These are phyloP conservation scores for Maconellicoccus hirsutus DNA, from an alignment of 1,140 invertebrate species.

Conservation along the genomic window DNA sequence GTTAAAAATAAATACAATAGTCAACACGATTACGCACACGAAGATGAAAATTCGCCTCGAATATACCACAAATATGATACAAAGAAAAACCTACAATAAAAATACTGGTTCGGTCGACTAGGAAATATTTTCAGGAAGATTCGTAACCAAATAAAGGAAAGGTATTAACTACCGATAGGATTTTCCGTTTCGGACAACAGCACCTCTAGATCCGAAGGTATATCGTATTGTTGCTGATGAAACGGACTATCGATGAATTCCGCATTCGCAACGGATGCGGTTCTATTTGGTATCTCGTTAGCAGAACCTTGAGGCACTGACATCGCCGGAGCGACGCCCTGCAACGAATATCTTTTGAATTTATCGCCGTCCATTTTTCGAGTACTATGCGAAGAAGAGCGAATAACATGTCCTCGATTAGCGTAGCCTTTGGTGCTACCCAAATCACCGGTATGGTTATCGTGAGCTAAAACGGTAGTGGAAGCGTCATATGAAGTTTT, in stretches of 20 bases:
- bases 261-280: background rate
- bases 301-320: background rate
- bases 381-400: background rate
- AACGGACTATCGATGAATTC: background rate
- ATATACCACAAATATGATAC: too few species aligned
- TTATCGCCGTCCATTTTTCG: background rate
- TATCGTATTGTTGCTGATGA: constrained; percentile 27
- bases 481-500: background rate
- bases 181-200: constrained; percentile 46
- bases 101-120: too few species aligned
- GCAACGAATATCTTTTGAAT: constrained; percentile 9
- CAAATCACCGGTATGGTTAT: too few species aligned
- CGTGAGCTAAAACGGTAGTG: too few species aligned
- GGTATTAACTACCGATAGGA: background rate
- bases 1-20: too few species aligned
- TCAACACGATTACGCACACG: too few species aligned
- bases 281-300: background rate
- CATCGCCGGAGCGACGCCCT: background rate
- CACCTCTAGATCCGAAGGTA: constrained; percentile 50
- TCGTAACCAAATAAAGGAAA: too few species aligned
- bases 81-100: too few species aligned
- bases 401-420: background rate
- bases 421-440: too few species aligned
- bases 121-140: too few species aligned
- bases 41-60: too few species aligned